Percentiles rank a stretch among this genome's conserved stretches.
These are phyloP conservation scores for Girardia tigrina DNA, from an alignment of 2,888 invertebrate species.

Conservation along the genomic window DNA sequence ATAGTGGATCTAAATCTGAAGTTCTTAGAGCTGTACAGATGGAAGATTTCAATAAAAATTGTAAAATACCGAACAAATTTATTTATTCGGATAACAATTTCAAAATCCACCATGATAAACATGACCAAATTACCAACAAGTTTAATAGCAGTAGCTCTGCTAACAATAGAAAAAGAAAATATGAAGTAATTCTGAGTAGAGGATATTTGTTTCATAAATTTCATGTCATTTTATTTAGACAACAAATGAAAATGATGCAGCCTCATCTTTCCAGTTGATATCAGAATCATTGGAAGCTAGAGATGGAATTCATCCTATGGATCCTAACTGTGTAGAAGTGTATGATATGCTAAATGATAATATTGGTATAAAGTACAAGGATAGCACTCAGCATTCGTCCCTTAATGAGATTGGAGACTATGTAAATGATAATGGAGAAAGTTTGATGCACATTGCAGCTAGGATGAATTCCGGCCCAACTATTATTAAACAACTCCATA, in stretches of 20 bases:
- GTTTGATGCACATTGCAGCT: not conserved
- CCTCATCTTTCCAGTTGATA: not conserved
- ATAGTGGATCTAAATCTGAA: not conserved
- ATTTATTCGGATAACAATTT: not conserved
- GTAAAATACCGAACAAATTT: not conserved
- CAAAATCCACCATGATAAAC: not conserved
- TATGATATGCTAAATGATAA: not conserved
- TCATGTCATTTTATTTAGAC: not conserved
- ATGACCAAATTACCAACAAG: not conserved
- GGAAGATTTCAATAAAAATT: not conserved
- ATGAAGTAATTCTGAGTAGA: not conserved
- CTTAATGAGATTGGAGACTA: not conserved
- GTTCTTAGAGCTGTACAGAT: not conserved
- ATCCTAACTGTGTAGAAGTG: not conserved
- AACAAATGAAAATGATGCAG: not conserved
- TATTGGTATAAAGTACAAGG: not conserved
- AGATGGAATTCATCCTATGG: not conserved
- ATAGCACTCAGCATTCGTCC: not conserved
- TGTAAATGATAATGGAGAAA: constrained; percentile 13
- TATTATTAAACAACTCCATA: not conserved
- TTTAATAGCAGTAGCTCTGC: not conserved
- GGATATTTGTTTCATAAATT: not conserved
- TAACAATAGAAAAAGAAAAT: constrained; percentile 7
- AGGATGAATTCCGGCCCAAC: not conserved
- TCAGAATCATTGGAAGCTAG: not conserved